Conservation (phyloP, 2,888 invertebrate species). For the Taenaris catops region DNA sequence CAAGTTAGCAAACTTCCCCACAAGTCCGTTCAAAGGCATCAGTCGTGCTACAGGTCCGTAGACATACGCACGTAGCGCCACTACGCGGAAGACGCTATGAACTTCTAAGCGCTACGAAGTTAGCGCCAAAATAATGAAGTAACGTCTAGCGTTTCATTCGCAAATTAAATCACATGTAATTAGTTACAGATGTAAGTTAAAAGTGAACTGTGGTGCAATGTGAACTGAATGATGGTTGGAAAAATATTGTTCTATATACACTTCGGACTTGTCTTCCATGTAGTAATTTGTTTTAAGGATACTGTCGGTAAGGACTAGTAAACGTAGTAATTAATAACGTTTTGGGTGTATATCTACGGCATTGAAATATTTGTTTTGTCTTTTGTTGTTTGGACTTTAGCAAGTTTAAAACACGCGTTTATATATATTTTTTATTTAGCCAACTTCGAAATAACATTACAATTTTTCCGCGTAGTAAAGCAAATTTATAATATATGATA, state of each 20-base stretch:
- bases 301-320: conserved; percentile 52
- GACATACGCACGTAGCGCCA: conserved; percentile 49
- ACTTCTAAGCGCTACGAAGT: conserved; percentile 40
- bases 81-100: conserved; percentile 43
- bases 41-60: conserved; percentile 50
- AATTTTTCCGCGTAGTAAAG: too few species aligned
- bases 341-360: too few species aligned
- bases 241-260: conserved; percentile 74
- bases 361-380: too few species aligned
- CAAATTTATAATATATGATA: too few species aligned
- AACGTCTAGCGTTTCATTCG: conserved; percentile 1
- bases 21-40: conserved; percentile 31
- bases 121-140: conserved; percentile 20
- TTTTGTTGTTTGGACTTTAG: too few species aligned
- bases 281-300: conserved; percentile 77
- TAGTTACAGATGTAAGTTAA: conserved; percentile 7
- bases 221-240: conserved; percentile 72
- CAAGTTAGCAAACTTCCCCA: conserved; percentile 37
- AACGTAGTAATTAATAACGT: too few species aligned
- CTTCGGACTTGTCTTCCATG: conserved; percentile 76
- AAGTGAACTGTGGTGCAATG: conserved; percentile 48
- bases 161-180: conserved; percentile 4
- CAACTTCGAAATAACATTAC: too few species aligned
- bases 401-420: too few species aligned
- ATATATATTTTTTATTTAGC: too few species aligned